Base-by-base conservation (phyloP, 2,888 invertebrate genomes). In the Byasa hedistus region DNA sequence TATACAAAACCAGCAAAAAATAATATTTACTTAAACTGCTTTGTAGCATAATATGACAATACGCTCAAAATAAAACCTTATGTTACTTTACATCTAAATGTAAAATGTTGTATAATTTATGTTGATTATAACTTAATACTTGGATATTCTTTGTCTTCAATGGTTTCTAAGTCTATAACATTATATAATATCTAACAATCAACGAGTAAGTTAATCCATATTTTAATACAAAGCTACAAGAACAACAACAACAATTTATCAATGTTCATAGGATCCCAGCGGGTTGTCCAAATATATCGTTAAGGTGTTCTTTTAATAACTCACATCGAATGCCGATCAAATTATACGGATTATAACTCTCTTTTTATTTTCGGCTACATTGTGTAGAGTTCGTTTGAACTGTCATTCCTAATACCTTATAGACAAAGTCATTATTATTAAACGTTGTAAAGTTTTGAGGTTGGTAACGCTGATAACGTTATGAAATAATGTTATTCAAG, bases 271-370 rank as follows among this genome's bases (percentile, higher is more conserved):
- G 82, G 83, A 79, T 82, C 85, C 70, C 91, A 88, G 90, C 90
- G 85, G 90, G 90, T 79, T 69, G 79, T 78, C 75, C 75, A 72
- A 75, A 77, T 75, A 79, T 80, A 85, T 90, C 85, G 86, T 88
- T 89, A 87, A 83, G 83, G 81, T 83, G 81, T 84, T 85, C 87
- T 89, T 88, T 89, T 90, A 90, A 89, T 85, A 87, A 87, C 86
- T 87, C 84, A 78, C 79, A 79, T 82, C 83, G 86, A 87, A 89
- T 88, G 80, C 80, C 79, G 83, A 87, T 87, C 86, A 84, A 84
- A 85, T 86, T 87, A 87, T 87, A 86, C 84, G 85, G 82, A 85
- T 79, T 80, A 82, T 85, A 82, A 84, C 81, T 86, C 81, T 83
- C 83, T 82, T 78, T 79, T 78, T 76, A 82, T 82, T 82, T 79